Percentiles rank a stretch among this genome's conserved stretches.
These are phyloP conservation scores for Gambusia yucatana DNA, from an alignment of 2,797 vertebrate species.

Conservation along the genomic window DNA sequence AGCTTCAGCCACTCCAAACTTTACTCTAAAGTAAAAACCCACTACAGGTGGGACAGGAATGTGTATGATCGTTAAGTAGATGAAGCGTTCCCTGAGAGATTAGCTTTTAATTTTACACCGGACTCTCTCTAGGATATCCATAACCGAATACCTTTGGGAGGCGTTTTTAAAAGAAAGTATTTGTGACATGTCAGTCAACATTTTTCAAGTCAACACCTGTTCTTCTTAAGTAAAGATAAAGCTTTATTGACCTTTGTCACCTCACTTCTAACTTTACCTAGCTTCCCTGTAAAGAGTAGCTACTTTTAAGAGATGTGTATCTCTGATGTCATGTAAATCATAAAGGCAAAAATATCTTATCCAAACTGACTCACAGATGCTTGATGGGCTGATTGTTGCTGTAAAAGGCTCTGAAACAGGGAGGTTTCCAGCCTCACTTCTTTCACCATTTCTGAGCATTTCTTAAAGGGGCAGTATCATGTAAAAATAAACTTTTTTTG, in stretches of 20 bases:
- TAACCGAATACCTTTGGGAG: not conserved
- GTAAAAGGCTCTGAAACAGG: too few species aligned
- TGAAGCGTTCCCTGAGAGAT: not conserved
- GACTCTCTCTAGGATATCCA: not conserved
- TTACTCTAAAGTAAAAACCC: not conserved
- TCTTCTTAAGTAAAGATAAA: not conserved
- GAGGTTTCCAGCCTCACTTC: too few species aligned
- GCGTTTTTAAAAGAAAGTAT: not conserved
- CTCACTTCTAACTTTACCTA: not conserved
- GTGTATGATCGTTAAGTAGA: not conserved
- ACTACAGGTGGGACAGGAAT: not conserved
- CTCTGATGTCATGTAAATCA: not conserved
- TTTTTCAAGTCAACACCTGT: not conserved
- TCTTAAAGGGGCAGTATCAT: too few species aligned
- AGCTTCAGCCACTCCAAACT: not conserved
- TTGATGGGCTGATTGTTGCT: not conserved
- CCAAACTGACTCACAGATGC: not conserved
- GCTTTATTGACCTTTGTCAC: not conserved
- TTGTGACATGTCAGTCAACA: not conserved
- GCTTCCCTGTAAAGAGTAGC: not conserved
- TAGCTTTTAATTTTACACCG: not conserved
- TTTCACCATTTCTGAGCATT: too few species aligned
- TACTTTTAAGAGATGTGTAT: not conserved
- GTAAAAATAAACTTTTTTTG: too few species aligned
- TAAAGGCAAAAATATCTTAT: not conserved